A percentile compares a stretch with the other conserved stretches of the same genome.
Conservation (phyloP, 2,888 invertebrate species). For the Lithophane ornitopus region DNA sequence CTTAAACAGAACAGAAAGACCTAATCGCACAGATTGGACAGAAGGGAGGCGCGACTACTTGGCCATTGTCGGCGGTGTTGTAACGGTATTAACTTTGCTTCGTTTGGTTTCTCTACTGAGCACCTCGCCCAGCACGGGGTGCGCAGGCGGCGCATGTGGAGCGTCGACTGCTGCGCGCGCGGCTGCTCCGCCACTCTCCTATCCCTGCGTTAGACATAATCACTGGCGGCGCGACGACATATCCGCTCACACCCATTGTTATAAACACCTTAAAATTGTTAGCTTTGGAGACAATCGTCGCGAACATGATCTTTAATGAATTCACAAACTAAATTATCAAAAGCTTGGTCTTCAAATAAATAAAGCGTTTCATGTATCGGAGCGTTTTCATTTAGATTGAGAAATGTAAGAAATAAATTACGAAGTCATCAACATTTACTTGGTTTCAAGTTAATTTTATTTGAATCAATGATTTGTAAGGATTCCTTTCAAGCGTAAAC, state of each 20-base stretch:
- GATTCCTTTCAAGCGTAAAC: constrained; percentile 67
- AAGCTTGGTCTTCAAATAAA: constrained; percentile 46
- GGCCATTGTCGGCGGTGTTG: constrained; percentile 88
- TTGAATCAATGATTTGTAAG: constrained; percentile 68
- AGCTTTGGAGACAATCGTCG: constrained; percentile 62
- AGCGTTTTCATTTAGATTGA: constrained; percentile 63
- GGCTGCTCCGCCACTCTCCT: constrained; percentile 87
- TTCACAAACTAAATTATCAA: constrained; percentile 42
- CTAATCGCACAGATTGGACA: constrained; percentile 89
- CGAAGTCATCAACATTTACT: constrained; percentile 56
- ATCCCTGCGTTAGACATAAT: constrained; percentile 91
- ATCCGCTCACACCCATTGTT: constrained; percentile 73
- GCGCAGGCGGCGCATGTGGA: constrained; percentile 94
- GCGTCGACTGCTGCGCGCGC: constrained; percentile 86
- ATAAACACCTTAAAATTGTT: constrained; percentile 73
- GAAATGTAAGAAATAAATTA: constrained; percentile 39
- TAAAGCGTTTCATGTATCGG: constrained; percentile 58
- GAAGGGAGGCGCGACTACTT: constrained; percentile 90
- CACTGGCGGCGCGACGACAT: constrained; percentile 83
- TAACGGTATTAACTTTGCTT: constrained; percentile 91
- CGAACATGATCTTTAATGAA: constrained; percentile 62
- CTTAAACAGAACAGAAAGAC: constrained; percentile 88
- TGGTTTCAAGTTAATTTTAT: constrained; percentile 72
- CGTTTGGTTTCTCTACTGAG: constrained; percentile 92
- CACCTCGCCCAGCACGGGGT: constrained; percentile 96